A percentile compares a stretch with the other conserved stretches of the same genome.
Conservation (phyloP, 2,888 invertebrate species). For the Plagodis dolabraria region DNA sequence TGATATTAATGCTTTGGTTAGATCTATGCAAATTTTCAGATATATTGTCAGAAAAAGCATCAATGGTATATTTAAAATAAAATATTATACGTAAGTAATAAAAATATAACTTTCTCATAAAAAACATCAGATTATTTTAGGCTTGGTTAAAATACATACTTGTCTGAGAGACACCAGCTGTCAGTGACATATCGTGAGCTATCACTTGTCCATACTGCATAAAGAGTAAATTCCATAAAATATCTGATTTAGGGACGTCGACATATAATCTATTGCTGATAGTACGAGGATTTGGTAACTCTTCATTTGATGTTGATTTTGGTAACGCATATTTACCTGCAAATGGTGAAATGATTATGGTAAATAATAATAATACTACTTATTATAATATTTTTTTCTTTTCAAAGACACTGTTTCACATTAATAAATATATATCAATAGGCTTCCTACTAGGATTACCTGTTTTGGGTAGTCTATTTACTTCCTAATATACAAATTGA, state of each 20-base stretch:
- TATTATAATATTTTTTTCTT: no score
- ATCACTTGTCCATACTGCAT: slow-evolving; percentile 36
- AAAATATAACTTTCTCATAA: not conserved
- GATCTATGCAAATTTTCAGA: not conserved
- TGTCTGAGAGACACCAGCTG: slow-evolving; percentile 23
- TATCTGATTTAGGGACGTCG: slow-evolving; percentile 11
- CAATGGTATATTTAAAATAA: not conserved
- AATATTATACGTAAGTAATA: not conserved
- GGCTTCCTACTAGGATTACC: no score
- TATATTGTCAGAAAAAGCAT: not conserved
- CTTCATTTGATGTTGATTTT: slow-evolving; percentile 11
- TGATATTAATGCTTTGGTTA: no score
- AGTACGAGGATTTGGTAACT: slow-evolving; percentile 23
- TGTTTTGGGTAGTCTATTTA: no score
- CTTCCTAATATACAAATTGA: no score
- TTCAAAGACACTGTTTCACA: no score
- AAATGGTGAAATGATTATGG: slow-evolving; percentile 1
- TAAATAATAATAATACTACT: not conserved
- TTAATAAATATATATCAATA: no score
- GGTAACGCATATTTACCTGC: slow-evolving; percentile 26
- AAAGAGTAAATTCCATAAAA: slow-evolving; percentile 12
- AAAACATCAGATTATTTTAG: no score
- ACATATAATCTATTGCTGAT: slow-evolving; percentile 18
- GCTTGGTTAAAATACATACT: slow-evolving; percentile 15
- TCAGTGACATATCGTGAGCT: slow-evolving; percentile 37